Evolutionary conservation across 2,888 invertebrate species (phyloP).

Genomic region (Melipona beecheii): DNA sequence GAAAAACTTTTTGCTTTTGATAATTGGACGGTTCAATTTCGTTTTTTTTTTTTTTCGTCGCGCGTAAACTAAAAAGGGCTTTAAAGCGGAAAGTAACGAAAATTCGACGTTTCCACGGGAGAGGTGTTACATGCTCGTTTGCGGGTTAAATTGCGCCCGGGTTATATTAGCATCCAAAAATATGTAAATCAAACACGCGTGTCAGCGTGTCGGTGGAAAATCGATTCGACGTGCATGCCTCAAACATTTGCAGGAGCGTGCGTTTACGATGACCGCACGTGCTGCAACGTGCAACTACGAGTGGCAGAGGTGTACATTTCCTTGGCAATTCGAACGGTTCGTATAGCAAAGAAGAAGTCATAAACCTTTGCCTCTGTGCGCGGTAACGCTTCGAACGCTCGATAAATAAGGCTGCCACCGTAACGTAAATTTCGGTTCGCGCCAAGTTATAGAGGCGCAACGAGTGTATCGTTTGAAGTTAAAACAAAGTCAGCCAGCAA

Average conservation of each 20-base stretch:
- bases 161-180: background rate
- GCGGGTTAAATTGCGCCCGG: background rate
- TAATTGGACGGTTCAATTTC: too few relatives aligned
- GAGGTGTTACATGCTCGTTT: background rate
- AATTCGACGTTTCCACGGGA: background rate
- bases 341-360: conserved; percentile 46
- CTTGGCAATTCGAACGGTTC: conserved; percentile 50
- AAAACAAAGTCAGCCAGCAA: conserved; percentile 22
- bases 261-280: conserved; percentile 64
- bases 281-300: conserved; percentile 40
- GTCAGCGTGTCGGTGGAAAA: conserved; percentile 32
- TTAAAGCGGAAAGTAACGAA: too few relatives aligned
- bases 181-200: conserved; percentile 7
- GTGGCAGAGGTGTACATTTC: conserved; percentile 47
- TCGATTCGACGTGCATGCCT: conserved; percentile 49
- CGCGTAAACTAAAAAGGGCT: background rate
- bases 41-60: too few relatives aligned
- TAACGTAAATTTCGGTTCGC: conserved; percentile 46
- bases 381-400: conserved; percentile 33
- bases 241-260: conserved; percentile 47
- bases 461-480: conserved; percentile 37
- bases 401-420: conserved; percentile 59
- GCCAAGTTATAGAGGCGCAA: conserved; percentile 38
- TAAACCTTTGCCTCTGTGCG: conserved; percentile 43
- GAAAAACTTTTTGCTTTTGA: too few relatives aligned